Base-by-base conservation (phyloP, 2,888 invertebrate species). In the Catonia carolina region DNA sequence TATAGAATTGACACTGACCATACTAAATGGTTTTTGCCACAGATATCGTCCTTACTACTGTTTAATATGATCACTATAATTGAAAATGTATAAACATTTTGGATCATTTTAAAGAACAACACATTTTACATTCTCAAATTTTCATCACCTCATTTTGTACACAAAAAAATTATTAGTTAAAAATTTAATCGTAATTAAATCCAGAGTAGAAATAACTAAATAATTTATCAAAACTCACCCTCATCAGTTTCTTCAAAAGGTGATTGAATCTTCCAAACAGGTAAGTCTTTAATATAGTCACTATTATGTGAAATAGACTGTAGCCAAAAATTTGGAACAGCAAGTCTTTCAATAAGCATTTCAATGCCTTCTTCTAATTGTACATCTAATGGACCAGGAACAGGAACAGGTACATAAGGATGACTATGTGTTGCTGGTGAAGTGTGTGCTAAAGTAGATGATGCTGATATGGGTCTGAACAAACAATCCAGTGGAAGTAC, bases 271-370 rank as follows among this genome's bases (percentile, higher is more conserved):
- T 67, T 68, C 76, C 77, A 77, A 2, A 73, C 68, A 2, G 76
- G 76, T 17, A 78, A 67, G 45, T 73, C 68, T 51, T 73, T 71
- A 20, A 78, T 71, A 61, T 77, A 78, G 52, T 75, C 75, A 27
- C 65, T 67, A 2, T 74, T 70, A 48, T 74, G 69, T 52, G 74
- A 69, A 17, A 72, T 66, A 3, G 73, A 74, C 50, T 71, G 72
- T 27, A 74, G 66, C 73, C 74, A 75, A 15, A 75, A 63, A 60
- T 73, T 71, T n/a, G 74, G 74, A 27, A 73, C 70, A 2, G 73
- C 72, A 2, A 75, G 65, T 2, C 72, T 65, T 58, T 72, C 72
- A 17, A 75, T 72, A 5, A 75, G 64, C 63, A 71, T 63, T 55
- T 73, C 73, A 62, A 66, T 60, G 1, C 66, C 64, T 52, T 69